Conservation (phyloP, 2,113 vertebrate species). For the Mellivora capensis region DNA sequence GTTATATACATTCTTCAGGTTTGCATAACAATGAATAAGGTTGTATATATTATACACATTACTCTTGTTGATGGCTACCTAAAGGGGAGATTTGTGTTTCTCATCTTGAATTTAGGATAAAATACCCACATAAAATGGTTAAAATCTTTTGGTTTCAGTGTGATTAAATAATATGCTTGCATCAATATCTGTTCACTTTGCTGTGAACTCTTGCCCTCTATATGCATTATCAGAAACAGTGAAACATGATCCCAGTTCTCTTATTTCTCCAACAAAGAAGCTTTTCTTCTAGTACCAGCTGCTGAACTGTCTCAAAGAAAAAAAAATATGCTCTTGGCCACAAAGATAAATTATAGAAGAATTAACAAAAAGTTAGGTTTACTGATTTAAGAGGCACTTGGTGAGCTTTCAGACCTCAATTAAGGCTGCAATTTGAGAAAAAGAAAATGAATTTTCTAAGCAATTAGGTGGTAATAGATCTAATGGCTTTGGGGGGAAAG, state of each 20-base stretch:
- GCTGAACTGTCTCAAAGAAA: constrained; percentile 20
- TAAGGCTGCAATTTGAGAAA: constrained; percentile 58
- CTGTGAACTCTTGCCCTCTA: neutral
- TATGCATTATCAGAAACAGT: neutral
- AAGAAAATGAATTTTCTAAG: constrained; percentile 68
- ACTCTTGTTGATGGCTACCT: neutral
- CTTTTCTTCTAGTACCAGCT: neutral
- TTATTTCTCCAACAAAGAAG: neutral
- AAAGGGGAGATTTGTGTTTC: neutral
- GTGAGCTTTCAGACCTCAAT: constrained; percentile 68
- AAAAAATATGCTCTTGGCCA: neutral
- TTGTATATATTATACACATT: neutral
- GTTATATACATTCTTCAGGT: neutral
- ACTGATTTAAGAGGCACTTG: constrained; percentile 59
- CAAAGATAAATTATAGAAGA: constrained; percentile 54
- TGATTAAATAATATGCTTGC: constrained; percentile 3
- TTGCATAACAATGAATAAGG: neutral
- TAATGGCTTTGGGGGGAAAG: constrained; percentile 25
- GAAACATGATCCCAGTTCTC: neutral
- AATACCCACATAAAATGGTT: neutral
- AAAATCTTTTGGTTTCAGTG: neutral
- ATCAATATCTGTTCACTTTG: neutral
- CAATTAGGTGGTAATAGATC: constrained; percentile 70
- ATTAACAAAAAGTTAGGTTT: neutral
- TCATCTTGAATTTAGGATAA: constrained; percentile 22